phyloP scores from a whole-genome alignment of 2,888 invertebrate species.

The Drosophila neoperkinsi region DNA sequence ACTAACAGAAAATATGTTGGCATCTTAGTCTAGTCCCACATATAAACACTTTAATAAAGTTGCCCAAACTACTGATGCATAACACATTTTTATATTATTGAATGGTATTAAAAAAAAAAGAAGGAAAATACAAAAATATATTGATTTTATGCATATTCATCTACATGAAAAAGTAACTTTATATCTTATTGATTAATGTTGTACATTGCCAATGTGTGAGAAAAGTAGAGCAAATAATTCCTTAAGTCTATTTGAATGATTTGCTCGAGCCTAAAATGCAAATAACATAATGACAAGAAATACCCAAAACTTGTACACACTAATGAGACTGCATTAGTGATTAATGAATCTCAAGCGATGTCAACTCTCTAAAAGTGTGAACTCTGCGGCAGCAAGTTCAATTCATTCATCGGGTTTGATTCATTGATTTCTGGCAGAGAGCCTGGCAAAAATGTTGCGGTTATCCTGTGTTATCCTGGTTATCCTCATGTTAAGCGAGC shows the following conservation, averaged over 20 bases:
- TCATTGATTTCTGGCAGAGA: conserved; percentile 29
- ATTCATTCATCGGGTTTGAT: conserved; percentile 50
- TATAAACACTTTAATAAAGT: not conserved
- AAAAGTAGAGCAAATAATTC: not conserved
- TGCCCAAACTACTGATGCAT: accelerated
- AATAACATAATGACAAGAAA: conserved; percentile 12
- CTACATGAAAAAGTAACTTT: not conserved
- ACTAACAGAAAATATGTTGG: not conserved
- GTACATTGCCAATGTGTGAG: not conserved
- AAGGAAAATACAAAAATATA: not conserved
- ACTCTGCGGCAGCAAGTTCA: conserved; percentile 48
- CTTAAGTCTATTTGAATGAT: not conserved
- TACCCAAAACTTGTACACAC: conserved; percentile 8
- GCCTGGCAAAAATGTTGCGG: conserved; percentile 30
- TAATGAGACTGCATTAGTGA: conserved; percentile 49
- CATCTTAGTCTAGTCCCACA: not conserved
- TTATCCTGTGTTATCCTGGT: conserved; percentile 36
- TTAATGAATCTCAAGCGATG: conserved; percentile 39
- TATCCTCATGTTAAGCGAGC: conserved; percentile 36
- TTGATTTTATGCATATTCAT: not conserved
- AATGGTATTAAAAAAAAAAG: not conserved
- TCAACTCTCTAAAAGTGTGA: conserved; percentile 40
- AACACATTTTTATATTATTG: not conserved
- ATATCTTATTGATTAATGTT: not conserved
- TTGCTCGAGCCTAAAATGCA: conserved; percentile 6